Conservation (phyloP, 1,140 invertebrate genomes). For the Philopotamus ludificatus region DNA sequence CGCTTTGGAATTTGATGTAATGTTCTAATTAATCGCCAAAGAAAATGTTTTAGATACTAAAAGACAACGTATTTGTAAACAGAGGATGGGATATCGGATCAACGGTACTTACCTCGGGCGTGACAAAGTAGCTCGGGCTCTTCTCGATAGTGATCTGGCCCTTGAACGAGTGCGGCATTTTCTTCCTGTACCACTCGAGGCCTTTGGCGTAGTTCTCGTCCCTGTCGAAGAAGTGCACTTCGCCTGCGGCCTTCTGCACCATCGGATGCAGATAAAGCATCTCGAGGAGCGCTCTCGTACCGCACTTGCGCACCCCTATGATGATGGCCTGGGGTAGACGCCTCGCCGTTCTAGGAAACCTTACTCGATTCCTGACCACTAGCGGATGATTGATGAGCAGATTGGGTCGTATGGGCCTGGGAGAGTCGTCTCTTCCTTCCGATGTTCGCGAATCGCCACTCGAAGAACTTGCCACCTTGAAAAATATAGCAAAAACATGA, state of each 20-base stretch:
- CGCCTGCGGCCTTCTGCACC: slow-evolving; percentile 88
- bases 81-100: background rate
- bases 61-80: too few relatives aligned
- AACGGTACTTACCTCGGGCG: slow-evolving; percentile 83
- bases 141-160: slow-evolving; percentile 96
- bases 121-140: slow-evolving; percentile 96
- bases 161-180: slow-evolving; percentile 89
- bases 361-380: slow-evolving; percentile 36
- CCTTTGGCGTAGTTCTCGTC: slow-evolving; percentile 88
- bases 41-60: too few relatives aligned
- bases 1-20: too few relatives aligned
- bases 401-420: slow-evolving; percentile 44
- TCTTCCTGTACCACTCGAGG: slow-evolving; percentile 87
- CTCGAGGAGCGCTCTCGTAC: slow-evolving; percentile 88
- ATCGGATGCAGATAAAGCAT: slow-evolving; percentile 92
- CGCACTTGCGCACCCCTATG: slow-evolving; percentile 91
- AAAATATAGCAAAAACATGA: background rate
- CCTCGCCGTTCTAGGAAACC: slow-evolving; percentile 33
- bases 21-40: too few relatives aligned
- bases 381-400: slow-evolving; percentile 49
- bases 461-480: slow-evolving; percentile 36
- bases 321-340: slow-evolving; percentile 81
- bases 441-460: slow-evolving; percentile 11
- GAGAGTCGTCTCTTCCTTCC: slow-evolving; percentile 29
- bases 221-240: slow-evolving; percentile 93